phyloP scores from a whole-genome alignment of 2,797 vertebrate species.

The Uromys caudimaculatus region DNA sequence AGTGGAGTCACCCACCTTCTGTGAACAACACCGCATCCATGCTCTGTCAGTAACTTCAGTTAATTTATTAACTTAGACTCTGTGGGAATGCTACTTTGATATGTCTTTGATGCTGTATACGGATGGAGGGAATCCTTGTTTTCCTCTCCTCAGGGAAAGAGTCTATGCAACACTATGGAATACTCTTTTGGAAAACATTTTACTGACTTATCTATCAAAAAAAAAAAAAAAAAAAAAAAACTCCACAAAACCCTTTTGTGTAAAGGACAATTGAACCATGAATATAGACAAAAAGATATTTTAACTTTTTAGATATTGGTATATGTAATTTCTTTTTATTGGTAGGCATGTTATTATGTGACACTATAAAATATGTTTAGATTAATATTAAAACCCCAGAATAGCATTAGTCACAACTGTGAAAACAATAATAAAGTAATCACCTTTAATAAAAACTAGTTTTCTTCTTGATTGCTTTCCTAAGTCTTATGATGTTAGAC shows the following conservation, averaged over 20 bases:
- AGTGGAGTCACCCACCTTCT: not conserved
- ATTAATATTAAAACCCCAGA: conserved; percentile 60
- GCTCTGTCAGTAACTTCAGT: not conserved
- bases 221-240: too few relatives aligned
- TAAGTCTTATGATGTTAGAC: conserved; percentile 69
- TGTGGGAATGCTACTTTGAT: not conserved
- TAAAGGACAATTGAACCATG: conserved; percentile 12
- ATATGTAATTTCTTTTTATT: conserved; percentile 8
- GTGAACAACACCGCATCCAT: not conserved
- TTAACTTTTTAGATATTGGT: not conserved
- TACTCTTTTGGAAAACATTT: not conserved
- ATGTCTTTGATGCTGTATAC: not conserved
- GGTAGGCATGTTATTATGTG: not conserved
- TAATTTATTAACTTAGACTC: not conserved
- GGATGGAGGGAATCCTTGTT: not conserved
- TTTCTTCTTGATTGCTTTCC: conserved; percentile 52
- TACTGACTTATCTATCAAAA: not conserved
- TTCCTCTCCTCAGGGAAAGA: not conserved
- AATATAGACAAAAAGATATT: not conserved
- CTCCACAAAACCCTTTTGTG: not conserved
- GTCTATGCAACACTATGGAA: not conserved
- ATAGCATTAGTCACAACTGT: conserved; percentile 50
- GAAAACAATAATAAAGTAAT: conserved; percentile 63
- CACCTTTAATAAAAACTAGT: not conserved
- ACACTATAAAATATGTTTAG: not conserved